Evolutionary conservation across 2,797 vertebrate genomes (phyloP).

Genomic region (Amblyopsis hoosieri): DNA sequence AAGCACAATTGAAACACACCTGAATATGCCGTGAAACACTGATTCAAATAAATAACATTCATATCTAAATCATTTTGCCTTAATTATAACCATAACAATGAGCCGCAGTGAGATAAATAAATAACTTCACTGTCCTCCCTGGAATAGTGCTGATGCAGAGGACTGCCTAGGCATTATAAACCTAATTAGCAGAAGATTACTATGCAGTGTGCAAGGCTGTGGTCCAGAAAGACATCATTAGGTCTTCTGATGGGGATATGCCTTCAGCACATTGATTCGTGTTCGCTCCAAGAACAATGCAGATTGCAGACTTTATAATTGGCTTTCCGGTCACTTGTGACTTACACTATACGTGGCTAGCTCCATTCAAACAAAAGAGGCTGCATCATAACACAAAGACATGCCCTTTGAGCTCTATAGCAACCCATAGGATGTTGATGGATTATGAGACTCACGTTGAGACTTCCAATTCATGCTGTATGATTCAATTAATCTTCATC

Average conservation of each 20-base stretch:
- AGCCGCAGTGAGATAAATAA: slow-evolving; percentile 79
- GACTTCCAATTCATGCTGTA: slow-evolving; percentile 21
- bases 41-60: slow-evolving; percentile 71
- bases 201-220: slow-evolving; percentile 85
- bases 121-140: slow-evolving; percentile 77
- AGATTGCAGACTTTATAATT: slow-evolving; percentile 86
- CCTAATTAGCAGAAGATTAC: slow-evolving; percentile 88
- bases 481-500: slow-evolving; percentile 14
- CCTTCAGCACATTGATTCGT: slow-evolving; percentile 85
- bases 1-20: slow-evolving; percentile 53
- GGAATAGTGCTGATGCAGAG: slow-evolving; percentile 81
- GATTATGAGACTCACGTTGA: slow-evolving; percentile 51
- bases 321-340: slow-evolving; percentile 81
- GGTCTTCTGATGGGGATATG: slow-evolving; percentile 86
- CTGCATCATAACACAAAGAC: slow-evolving; percentile 56
- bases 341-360: slow-evolving; percentile 65
- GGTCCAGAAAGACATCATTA: slow-evolving; percentile 88
- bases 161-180: slow-evolving; percentile 86
- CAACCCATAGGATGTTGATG: slow-evolving; percentile 50
- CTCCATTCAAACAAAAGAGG: slow-evolving; percentile 70
- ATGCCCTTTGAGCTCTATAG: slow-evolving; percentile 53
- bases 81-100: slow-evolving; percentile 80
- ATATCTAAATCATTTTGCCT: slow-evolving; percentile 77
- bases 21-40: slow-evolving; percentile 39
- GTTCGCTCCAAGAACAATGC: slow-evolving; percentile 83